Base-by-base conservation (phyloP, 2,797 vertebrate genomes). In the Phylloscopus collybita region DNA sequence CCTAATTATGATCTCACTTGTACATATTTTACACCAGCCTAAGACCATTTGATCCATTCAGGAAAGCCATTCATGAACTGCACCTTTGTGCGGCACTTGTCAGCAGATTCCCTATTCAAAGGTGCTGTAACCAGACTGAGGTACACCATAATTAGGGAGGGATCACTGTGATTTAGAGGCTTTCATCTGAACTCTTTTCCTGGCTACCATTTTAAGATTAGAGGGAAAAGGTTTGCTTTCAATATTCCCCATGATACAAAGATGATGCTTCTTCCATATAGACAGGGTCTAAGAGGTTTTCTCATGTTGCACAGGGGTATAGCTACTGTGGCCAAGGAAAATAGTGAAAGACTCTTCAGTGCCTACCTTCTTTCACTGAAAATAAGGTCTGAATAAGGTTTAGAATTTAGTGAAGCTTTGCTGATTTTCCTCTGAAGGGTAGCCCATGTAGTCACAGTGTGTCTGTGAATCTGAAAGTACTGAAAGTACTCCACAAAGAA, bases 1-100 rank as follows among this genome's bases (percentile, higher is more conserved):
- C 12, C 26, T 88, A 79, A 73, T 86, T 90, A 96, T 96, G 92
- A 95, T 90, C 85, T 97, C 87, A 94, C 36, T 85, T 71, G 59
- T 15, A 86, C 23, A 66, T 92, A 86, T 93, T 92, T 94, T 81
- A 90, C 59, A 66, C 66, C 44, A 86, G 40, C 26, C n/a, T 72
- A 88, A 93, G 66, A 65, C 34, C 21, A 38, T 84, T 90, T 84
- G 71, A 57, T 89, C 57, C 72, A 49, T 86, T 90, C 44, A 78
- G 27, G 36, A 90, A 74, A 90, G 65, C 49, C 54, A 78, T 72
- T 88, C 44, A 62, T 36, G 47, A 88, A 56, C 92, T 66, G 47
- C 73, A 79, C 70, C 65, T 88, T 75, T 79, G 80, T 66, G 70
- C 40, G 70, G 29, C 51, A 15, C 54, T 72, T 78, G 40, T 76